Evolutionary conservation across 2,113 vertebrate species (phyloP), one percentile per base, ranked within the genome.

Genomic region (Leiothrix lutea): DNA sequence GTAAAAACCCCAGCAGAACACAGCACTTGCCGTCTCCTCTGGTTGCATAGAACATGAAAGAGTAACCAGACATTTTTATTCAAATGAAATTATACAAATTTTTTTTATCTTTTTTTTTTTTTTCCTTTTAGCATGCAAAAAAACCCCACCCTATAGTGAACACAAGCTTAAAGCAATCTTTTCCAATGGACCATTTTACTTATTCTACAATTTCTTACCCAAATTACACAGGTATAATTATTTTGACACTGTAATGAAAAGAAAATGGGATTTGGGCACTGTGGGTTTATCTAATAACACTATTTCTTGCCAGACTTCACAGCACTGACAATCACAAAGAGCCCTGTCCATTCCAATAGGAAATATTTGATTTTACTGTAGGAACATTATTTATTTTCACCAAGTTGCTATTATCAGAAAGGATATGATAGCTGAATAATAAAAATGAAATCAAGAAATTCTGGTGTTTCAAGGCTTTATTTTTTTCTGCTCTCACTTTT

Each of bases 371-470:
- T 98, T 98, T 98, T 98, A 98, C 98, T 97, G 97, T 97, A 98
- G 97, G 97, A 98, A 98, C 98, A 98, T 98, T 98, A 98, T 98
- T 98, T 98, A 98, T 98, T 98, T 98, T 98, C 97, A 97, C 98
- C 98, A 98, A 98, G 96, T 98, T 98, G 98, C 98, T 98, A 98
- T 98, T 98, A 98, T 98, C 98, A 98, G 98, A 98, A 98, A 96
- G 98, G 98, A 98, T 98, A 98, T 98, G 98, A 98, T 98, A 98
- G 98, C 98, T 98, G 98, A 98, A 98, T 98, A 98, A 98, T 98
- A 98, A 98, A 98, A 98, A 98, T 98, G 98, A 98, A 98, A 98
- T 98, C 98, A 98, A 98, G 98, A 98, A 98, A 98, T 98, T 98
- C 98, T 98, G 98, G 98, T 98, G 98, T 98, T 98, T 98, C 98